Base-by-base conservation (phyloP, 2,113 vertebrate genomes). In the Gymnorhina tibicen region DNA sequence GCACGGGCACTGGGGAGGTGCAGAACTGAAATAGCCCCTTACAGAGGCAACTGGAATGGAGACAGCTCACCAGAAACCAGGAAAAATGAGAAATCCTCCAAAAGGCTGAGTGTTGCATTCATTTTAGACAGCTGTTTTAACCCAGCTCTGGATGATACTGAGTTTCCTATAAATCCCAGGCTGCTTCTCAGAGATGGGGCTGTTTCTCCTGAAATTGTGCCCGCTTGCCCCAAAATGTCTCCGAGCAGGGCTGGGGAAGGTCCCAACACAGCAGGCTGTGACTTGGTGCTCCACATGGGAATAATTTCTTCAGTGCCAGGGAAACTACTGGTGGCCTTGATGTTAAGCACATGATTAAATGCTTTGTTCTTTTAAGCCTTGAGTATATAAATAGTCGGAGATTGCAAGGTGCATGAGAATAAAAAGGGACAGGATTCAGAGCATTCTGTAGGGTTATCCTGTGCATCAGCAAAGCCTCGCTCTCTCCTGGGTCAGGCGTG, bases 391-490 rank as follows among this genome's bases (percentile, higher is more conserved):
- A 90, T 49, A 89, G 22, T 26, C 0, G 0, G 33, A 50, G 64
- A 41, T 60, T 94, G 85, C 70, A 88, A 92, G 86, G 91, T 92
- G 72, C 22, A 17, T 5, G 44, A 32, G 52, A 55, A 83, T 16
- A 87, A 84, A 44, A 32, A 21, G 0, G 3, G 2, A 32, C 39
- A 78, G 64, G 56, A 55, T 68, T 39, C 5, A 3, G 26, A 88
- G 35, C 23, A 21, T 70, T 66, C 50, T 8, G 7, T 28, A 17
- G 59, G 16, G 37, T 62, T 9, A 11, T 4, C 33, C 41, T 13
- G 33, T 17, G 30, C 76, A 32, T 6, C 26, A 50, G 53, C n/a
- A 93, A 72, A 76, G 15, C 63, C 81, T 52, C 5, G 0, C 19
- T 26, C 21, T 49, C 23, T 32, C n/a, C 41, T n/a, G 6, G 6